Evolutionary conservation across 2,113 vertebrate genomes (phyloP).

Genomic region (Pseudonaja textilis): DNA sequence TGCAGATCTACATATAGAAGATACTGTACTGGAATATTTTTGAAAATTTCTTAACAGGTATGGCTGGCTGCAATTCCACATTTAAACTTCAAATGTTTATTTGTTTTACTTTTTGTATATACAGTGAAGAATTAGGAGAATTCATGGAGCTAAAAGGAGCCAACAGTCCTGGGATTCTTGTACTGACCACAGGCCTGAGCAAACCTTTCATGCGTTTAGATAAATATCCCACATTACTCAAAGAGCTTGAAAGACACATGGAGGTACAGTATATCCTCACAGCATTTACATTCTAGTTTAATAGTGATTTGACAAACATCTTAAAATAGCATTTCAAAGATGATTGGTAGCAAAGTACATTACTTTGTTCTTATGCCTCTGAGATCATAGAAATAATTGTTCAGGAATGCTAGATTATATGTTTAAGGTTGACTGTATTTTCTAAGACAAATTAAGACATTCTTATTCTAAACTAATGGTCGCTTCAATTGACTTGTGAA

Average conservation of each 20-base stretch:
- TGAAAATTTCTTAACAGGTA: background rate
- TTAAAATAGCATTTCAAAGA: conserved; percentile 65
- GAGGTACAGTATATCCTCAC: conserved; percentile 87
- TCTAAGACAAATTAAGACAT: background rate
- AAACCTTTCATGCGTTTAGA: conserved; percentile 99
- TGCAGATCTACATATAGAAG: background rate
- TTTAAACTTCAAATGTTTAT: conserved; percentile 19
- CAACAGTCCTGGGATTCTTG: conserved; percentile 89
- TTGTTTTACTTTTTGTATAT: conserved; percentile 22
- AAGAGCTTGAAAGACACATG: conserved; percentile 98
- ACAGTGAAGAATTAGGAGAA: conserved; percentile 91
- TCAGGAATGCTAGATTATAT: background rate
- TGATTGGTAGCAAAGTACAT: conserved; percentile 38
- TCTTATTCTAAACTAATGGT: background rate
- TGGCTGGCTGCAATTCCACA: background rate
- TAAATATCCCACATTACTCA: conserved; percentile 94
- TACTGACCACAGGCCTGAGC: conserved; percentile 94
- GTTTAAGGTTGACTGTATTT: background rate
- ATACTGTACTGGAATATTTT: conserved; percentile 11
- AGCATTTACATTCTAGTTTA: conserved; percentile 60
- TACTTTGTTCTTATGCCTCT: conserved; percentile 35
- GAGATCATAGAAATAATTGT: background rate
- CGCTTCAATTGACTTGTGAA: background rate
- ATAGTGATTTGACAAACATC: conserved; percentile 63
- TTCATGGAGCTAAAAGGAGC: conserved; percentile 96